These are phyloP conservation scores for Drosophila lowei DNA, from an alignment of 1,140 invertebrate species.

Conservation along the genomic window DNA sequence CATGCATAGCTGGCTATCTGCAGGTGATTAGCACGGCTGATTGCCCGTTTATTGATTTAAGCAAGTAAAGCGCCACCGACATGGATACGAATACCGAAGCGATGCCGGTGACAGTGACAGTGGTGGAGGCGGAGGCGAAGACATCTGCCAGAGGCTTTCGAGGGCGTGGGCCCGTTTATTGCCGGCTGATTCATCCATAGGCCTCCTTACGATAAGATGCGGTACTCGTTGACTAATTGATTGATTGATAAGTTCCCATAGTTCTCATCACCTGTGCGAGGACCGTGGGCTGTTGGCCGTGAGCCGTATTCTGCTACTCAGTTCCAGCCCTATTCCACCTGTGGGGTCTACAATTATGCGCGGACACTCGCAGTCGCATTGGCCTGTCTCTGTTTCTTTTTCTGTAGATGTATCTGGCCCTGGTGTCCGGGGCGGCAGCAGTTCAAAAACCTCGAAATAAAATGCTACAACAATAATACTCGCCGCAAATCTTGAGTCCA, in stretches of 20 bases:
- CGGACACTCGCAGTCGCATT: not conserved
- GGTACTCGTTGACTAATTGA: conserved; percentile 43
- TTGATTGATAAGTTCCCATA: conserved; percentile 31
- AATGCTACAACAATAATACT: conserved; percentile 57
- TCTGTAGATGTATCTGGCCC: conserved; percentile 5
- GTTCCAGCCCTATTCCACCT: not conserved
- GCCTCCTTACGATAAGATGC: conserved; percentile 14
- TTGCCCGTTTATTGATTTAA: conserved; percentile 61
- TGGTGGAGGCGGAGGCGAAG: too few relatives aligned
- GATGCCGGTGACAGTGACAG: too few relatives aligned
- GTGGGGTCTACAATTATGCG: conserved; percentile 38
- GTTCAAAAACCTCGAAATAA: conserved; percentile 71
- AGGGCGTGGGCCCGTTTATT: too few relatives aligned
- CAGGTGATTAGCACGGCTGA: conserved; percentile 54
- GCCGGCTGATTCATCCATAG: conserved; percentile 31
- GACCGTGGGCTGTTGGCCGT: too few relatives aligned
- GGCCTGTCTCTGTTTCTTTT: too few relatives aligned
- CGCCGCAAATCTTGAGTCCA: not conserved
- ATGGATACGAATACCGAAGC: conserved; percentile 10
- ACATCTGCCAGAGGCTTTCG: too few relatives aligned
- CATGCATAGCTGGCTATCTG: conserved; percentile 22
- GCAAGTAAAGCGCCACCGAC: conserved; percentile 42
- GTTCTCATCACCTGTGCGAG: not conserved
- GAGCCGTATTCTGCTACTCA: too few relatives aligned
- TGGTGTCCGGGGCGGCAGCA: conserved; percentile 29